These are phyloP conservation scores for Dendrolimus houi DNA, from an alignment of 2,888 invertebrate species.

Conservation along the genomic window DNA sequence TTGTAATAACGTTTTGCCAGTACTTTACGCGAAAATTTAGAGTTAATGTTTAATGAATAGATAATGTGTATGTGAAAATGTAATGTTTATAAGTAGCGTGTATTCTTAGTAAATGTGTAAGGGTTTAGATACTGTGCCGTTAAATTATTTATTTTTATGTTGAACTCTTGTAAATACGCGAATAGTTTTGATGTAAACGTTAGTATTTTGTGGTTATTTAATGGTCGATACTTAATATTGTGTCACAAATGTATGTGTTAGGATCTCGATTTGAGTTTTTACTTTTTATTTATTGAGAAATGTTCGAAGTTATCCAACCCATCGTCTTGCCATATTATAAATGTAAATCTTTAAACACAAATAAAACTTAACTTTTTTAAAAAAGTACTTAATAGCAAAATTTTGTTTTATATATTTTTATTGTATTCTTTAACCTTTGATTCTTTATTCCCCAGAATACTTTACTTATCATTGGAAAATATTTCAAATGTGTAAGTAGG, in stretches of 20 bases:
- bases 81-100: conserved; percentile 55
- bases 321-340: conserved; percentile 29
- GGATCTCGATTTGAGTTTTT: conserved; percentile 52
- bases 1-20: conserved; percentile 59
- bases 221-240: conserved; percentile 48
- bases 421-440: background rate
- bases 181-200: conserved; percentile 61
- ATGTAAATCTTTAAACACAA: too few relatives aligned
- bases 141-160: conserved; percentile 76
- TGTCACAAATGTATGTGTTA: conserved; percentile 33
- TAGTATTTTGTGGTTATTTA: conserved; percentile 61
- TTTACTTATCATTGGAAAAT: conserved; percentile 42
- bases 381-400: conserved; percentile 1
- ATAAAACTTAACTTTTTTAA: background rate
- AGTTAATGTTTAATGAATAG: conserved; percentile 27
- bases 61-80: conserved; percentile 49
- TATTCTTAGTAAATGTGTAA: conserved; percentile 59
- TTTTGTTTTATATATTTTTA: background rate
- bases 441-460: conserved; percentile 4
- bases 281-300: conserved; percentile 42
- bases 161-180: conserved; percentile 70
- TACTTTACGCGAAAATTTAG: conserved; percentile 29
- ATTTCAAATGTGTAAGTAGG: conserved; percentile 57
- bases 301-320: conserved; percentile 18
- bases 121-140: conserved; percentile 55